phyloP scores from a whole-genome alignment of 2,797 vertebrate species.

The Myripristis jacobus region DNA sequence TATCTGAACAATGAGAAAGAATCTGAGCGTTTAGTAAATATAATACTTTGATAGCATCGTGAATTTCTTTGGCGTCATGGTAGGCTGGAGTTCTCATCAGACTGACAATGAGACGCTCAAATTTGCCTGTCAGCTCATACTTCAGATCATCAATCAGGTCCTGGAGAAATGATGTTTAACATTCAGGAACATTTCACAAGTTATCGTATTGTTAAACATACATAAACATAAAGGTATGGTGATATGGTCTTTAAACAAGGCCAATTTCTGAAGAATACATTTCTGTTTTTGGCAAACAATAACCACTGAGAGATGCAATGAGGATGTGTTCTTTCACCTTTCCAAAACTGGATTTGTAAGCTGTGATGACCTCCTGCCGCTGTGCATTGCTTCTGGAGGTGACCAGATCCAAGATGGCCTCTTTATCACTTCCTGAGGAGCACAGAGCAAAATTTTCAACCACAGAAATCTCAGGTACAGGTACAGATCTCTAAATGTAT shows the following conservation, averaged over 20 bases:
- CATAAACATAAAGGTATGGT: background rate
- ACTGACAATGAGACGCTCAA: constrained; percentile 94
- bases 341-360: constrained; percentile 93
- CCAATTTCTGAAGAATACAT: background rate
- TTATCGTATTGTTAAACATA: background rate
- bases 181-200: too few species aligned
- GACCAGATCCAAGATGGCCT: constrained; percentile 93
- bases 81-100: constrained; percentile 92
- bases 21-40: background rate
- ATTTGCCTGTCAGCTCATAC: constrained; percentile 97
- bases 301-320: background rate
- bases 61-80: constrained; percentile 95
- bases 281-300: background rate
- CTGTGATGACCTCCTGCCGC: constrained; percentile 88
- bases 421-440: constrained; percentile 93
- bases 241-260: background rate
- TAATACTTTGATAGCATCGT: constrained; percentile 91
- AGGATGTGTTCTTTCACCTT: constrained; percentile 83
- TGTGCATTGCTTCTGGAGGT: constrained; percentile 92
- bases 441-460: constrained; percentile 32
- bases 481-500: background rate
- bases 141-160: constrained; percentile 96
- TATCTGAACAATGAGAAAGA: background rate
- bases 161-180: constrained; percentile 68
- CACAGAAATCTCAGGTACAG: background rate